Percentiles rank a stretch among this genome's conserved stretches.
phyloP scores from a whole-genome alignment of 1,140 invertebrate species.

The Eriosoma lanigerum region DNA sequence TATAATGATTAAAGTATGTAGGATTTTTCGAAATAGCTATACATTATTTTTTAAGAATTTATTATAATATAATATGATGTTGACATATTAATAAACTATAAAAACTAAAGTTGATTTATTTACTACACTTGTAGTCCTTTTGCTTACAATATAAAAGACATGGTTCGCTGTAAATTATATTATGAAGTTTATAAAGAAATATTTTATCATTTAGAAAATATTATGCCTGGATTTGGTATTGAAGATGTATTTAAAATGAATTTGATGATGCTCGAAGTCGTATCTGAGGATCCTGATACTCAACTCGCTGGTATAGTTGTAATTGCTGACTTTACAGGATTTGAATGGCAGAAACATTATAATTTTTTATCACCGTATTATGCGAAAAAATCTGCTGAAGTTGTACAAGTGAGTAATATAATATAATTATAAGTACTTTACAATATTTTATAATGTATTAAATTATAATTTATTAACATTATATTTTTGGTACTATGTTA shows the following conservation, averaged over 20 bases:
- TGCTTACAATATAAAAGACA: no score
- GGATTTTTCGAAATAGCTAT: no score
- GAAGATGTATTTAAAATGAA: slow-evolving; percentile 50
- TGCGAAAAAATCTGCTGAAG: slow-evolving; percentile 54
- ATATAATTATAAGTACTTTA: background rate
- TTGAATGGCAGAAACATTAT: slow-evolving; percentile 59
- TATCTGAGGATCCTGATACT: slow-evolving; percentile 58
- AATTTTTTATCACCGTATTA: slow-evolving; percentile 59
- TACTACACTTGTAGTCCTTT: no score
- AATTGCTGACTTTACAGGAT: slow-evolving; percentile 60
- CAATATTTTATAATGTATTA: background rate
- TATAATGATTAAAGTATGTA: no score
- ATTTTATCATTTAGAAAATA: background rate
- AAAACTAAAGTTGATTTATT: no score
- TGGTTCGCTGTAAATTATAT: no score
- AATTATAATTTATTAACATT: no score
- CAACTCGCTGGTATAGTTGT: slow-evolving; percentile 60
- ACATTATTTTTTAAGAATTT: no score
- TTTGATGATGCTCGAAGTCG: slow-evolving; percentile 34
- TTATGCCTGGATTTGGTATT: background rate
- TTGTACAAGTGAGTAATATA: slow-evolving; percentile 54
- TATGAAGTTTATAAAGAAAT: background rate
- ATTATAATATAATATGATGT: no score
- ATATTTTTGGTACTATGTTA: no score
- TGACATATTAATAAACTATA: no score